A percentile compares a stretch with the other conserved stretches of the same genome.
phyloP scores from a whole-genome alignment of 2,113 vertebrate species.

The Anoura caudifer region DNA sequence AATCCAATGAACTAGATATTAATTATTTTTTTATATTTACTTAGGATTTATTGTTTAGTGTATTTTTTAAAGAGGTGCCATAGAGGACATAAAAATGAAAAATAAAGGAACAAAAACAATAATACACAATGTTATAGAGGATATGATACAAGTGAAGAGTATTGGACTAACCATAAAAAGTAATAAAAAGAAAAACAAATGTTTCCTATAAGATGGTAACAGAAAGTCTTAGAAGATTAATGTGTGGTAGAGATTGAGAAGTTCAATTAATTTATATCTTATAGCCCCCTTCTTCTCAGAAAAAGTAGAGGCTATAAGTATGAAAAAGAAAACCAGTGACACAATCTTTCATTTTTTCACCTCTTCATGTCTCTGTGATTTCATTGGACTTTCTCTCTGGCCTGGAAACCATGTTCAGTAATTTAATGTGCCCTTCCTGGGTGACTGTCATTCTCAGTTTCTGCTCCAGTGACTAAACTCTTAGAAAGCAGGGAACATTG shows the following conservation, averaged over 20 bases:
- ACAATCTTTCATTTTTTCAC: not conserved
- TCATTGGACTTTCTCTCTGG: rapidly evolving
- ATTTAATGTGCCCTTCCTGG: not conserved
- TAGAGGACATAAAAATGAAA: not conserved
- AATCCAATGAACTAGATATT: not conserved
- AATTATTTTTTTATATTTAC: not conserved
- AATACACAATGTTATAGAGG: rapidly evolving
- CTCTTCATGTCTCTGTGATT: not conserved
- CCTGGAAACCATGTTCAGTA: too few species aligned
- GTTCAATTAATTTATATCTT: not conserved
- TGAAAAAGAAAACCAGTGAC: not conserved
- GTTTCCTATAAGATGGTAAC: not conserved
- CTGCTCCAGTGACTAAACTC: not conserved
- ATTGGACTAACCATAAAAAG: too few species aligned
- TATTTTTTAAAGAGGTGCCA: not conserved
- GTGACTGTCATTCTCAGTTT: not conserved
- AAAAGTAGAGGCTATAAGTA: not conserved
- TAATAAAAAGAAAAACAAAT: not conserved
- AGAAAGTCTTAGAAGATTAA: not conserved
- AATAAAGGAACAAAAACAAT: not conserved
- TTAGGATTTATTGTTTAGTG: not conserved
- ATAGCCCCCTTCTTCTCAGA: not conserved
- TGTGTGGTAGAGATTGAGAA: not conserved
- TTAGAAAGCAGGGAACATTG: not conserved
- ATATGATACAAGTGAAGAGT: rapidly evolving